Conservation (phyloP, 2,113 vertebrate genomes). For the Tylochromis polylepis region DNA sequence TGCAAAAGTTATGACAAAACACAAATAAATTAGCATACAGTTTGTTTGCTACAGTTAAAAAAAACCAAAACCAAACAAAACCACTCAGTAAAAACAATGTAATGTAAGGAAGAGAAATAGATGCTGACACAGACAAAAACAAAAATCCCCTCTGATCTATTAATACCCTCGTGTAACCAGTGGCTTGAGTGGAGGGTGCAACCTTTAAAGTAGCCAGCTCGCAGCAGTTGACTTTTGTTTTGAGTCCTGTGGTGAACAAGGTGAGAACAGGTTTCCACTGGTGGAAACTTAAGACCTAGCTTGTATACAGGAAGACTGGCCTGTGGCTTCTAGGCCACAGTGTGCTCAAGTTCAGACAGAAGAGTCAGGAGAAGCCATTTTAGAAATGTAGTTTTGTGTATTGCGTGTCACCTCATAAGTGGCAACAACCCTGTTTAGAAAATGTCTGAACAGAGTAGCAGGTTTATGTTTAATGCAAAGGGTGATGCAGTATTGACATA, state of each 20-base stretch:
- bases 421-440: background rate
- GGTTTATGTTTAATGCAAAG: background rate
- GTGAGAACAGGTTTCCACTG: background rate
- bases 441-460: background rate
- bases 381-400: background rate
- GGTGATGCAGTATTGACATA: background rate
- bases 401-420: background rate
- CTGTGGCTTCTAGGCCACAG: background rate
- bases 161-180: background rate
- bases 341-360: background rate
- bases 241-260: background rate
- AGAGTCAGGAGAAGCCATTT: background rate
- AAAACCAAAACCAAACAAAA: accelerated
- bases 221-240: background rate
- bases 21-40: background rate
- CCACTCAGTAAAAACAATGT: background rate
- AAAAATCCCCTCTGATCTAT: background rate
- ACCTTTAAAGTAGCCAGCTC: background rate
- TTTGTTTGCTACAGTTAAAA: background rate
- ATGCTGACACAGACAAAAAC: background rate
- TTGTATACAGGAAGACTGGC: background rate
- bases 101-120: background rate
- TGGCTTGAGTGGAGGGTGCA: background rate
- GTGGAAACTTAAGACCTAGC: slow-evolving; percentile 13
- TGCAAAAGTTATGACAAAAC: background rate